These are phyloP conservation scores for Phaethon lepturus DNA, from an alignment of 2,113 vertebrate genomes.

Conservation along the genomic window DNA sequence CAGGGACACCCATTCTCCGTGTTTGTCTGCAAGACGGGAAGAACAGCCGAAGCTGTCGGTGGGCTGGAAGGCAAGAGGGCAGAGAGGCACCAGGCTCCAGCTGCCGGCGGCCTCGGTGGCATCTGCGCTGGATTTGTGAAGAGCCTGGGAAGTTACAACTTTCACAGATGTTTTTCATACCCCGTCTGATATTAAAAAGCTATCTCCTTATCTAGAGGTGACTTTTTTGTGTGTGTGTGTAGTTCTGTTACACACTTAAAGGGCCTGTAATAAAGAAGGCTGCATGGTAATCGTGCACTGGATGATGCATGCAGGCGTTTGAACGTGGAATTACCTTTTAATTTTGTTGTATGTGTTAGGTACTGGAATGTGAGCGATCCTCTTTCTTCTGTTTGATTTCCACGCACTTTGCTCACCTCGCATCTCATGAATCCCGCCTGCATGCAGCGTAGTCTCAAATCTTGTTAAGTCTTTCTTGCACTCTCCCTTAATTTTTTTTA, in stretches of 20 bases:
- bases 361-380: not conserved
- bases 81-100: fast-evolving
- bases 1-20: fast-evolving
- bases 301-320: not conserved
- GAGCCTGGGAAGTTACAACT: not conserved
- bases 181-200: fast-evolving
- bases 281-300: fast-evolving
- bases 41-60: fast-evolving
- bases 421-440: not conserved
- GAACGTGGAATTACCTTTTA: not conserved
- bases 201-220: fast-evolving
- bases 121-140: fast-evolving
- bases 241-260: not conserved
- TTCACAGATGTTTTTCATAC: fast-evolving
- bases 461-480: no score
- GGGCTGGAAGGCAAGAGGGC: not conserved
- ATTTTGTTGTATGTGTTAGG: fast-evolving
- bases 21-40: fast-evolving
- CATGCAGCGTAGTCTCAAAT: not conserved
- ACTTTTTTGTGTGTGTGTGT: no score
- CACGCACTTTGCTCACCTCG: fast-evolving
- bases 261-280: fast-evolving
- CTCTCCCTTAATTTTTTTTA: no score
- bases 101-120: not conserved
- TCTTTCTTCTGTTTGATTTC: not conserved